Base-by-base conservation (phyloP, 2,888 invertebrate species). In the Pseudococcus jackbeardsleyi region DNA sequence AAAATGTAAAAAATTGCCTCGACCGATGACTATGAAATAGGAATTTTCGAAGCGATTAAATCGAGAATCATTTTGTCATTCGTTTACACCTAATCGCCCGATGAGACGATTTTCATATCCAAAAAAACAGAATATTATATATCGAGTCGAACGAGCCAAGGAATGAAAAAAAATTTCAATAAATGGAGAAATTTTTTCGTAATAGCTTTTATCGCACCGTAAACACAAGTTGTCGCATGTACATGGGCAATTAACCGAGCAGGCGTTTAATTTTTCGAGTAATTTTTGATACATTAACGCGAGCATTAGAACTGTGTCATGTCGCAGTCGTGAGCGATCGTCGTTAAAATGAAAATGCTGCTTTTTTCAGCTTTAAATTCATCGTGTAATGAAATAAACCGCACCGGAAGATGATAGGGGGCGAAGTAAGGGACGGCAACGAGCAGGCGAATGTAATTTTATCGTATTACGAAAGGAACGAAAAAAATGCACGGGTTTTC, bases 301-400 rank as follows among this genome's bases (percentile, higher is more conserved):
- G 68, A 68, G 22, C 64, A 64, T 64, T 64, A 64, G 64, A 64
- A 64, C 26, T 68, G 68, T 22, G 68, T 68, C 68, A 64, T n/a
- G 64, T 64, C 64, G 64, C 50, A 50, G 50, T 50, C 50, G 50
- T 15, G 15, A 15, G 64, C 64, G 64, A 19, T 64, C 64, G 64
- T 42, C 22, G 64, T 17, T 64, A 8, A 9, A 64, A 64, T 64
- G 64, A 64, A 22, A 64, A 64, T 64, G 8, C 22, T 17, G 64
- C 22, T 19, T 64, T 64, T 64, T 64, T 8, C n/a, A 4, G 19
- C n/a, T 19, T 64, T 64, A 15, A 64, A 64, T 64, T 50, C 15
- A 15, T 64, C 64, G n/a, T 19, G 19, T 19, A 64, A 64, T 64
- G 64, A 64, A 64, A 19, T 64, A 64, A 64, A 64, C 42, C 42